Conservation (phyloP, 2,888 invertebrate species). For the Platycheirus rosarum region DNA sequence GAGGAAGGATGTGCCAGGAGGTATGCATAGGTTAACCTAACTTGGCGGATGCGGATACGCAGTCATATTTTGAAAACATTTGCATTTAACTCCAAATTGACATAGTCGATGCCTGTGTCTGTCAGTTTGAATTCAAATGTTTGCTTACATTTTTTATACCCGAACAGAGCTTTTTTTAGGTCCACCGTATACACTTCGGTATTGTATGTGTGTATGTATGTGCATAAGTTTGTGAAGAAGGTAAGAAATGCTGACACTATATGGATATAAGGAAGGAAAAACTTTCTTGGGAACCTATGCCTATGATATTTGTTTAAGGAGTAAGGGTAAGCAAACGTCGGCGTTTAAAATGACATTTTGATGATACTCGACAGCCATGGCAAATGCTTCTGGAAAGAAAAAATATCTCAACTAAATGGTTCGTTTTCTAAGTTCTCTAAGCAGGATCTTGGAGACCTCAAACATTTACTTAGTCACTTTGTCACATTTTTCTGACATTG, state of each 20-base stretch:
- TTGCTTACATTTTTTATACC: slow-evolving; percentile 32
- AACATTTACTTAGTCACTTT: too few relatives aligned
- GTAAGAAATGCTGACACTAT: slow-evolving; percentile 26
- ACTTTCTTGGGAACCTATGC: slow-evolving; percentile 41
- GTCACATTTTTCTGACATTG: too few relatives aligned
- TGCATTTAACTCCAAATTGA: slow-evolving; percentile 68
- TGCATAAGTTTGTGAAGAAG: background rate
- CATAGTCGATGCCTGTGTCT: slow-evolving; percentile 51
- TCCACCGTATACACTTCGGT: too few relatives aligned
- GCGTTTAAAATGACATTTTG: too few relatives aligned
- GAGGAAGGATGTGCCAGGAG: background rate
- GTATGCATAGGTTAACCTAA: slow-evolving; percentile 34
- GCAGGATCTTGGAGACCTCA: too few relatives aligned
- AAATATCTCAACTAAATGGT: too few relatives aligned
- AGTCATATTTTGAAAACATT: slow-evolving; percentile 63
- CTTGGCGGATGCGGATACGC: slow-evolving; percentile 28
- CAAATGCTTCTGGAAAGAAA: too few relatives aligned
- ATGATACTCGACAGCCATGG: too few relatives aligned
- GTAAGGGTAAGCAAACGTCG: slow-evolving; percentile 55
- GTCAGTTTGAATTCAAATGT: slow-evolving; percentile 24
- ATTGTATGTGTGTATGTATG: too few relatives aligned
- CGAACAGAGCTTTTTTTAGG: slow-evolving; percentile 34
- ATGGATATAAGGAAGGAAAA: slow-evolving; percentile 23
- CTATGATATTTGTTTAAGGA: slow-evolving; percentile 35
- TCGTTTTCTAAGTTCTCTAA: too few relatives aligned